Conservation (phyloP, 2,797 vertebrate genomes). For the Jordanella pulchra region DNA sequence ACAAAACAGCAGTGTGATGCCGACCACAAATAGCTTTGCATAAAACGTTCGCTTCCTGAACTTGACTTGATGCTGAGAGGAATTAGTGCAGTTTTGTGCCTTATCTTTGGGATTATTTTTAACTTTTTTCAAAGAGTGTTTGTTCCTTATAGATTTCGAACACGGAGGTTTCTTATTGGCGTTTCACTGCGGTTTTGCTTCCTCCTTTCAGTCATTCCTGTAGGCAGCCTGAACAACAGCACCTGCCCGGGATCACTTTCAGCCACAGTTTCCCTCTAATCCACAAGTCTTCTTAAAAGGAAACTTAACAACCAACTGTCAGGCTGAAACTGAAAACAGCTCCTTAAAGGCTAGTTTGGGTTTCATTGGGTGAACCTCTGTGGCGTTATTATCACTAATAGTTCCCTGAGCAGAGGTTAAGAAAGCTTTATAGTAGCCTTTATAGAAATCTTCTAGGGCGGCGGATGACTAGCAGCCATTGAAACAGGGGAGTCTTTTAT, state of each 20-base stretch:
- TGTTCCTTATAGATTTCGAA: slow-evolving; percentile 3
- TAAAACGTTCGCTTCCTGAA: not conserved
- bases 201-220: slow-evolving; percentile 54
- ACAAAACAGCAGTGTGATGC: slow-evolving; percentile 10
- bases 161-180: slow-evolving; percentile 4
- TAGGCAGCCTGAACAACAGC: slow-evolving; percentile 50
- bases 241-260: slow-evolving; percentile 77
- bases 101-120: not conserved
- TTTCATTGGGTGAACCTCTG: not conserved
- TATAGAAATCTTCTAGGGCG: not conserved
- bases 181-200: slow-evolving; percentile 62
- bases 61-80: not conserved
- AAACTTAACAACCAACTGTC: slow-evolving; percentile 47
- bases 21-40: not conserved
- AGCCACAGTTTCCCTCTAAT: slow-evolving; percentile 77
- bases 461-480: not conserved
- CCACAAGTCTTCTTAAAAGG: slow-evolving; percentile 5
- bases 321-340: slow-evolving; percentile 28
- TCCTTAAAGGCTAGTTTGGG: not conserved
- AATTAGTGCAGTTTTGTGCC: not conserved
- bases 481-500: not conserved
- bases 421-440: not conserved
- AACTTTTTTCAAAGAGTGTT: not conserved
- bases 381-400: not conserved
- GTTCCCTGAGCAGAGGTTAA: not conserved